phyloP scores from a whole-genome alignment of 2,888 invertebrate genomes.

The Scaptomyza polygonia region DNA sequence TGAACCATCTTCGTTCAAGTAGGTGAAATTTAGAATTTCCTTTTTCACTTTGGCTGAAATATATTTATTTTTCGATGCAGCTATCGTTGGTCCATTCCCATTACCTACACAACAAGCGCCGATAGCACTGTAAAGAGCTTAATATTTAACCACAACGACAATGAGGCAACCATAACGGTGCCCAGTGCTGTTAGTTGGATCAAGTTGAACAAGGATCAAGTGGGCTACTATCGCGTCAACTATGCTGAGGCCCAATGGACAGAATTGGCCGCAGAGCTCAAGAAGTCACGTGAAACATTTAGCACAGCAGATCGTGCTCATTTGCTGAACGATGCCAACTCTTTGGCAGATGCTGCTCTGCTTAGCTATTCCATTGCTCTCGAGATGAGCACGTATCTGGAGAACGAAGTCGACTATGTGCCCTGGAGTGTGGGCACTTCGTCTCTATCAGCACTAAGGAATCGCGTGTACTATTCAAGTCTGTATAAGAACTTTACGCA shows the following conservation, averaged over 20 bases:
- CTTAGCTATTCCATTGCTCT: slow-evolving; percentile 89
- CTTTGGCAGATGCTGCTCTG: slow-evolving; percentile 89
- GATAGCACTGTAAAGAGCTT: slow-evolving; percentile 80
- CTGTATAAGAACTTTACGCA: slow-evolving; percentile 86
- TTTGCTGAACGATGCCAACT: slow-evolving; percentile 92
- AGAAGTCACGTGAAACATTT: slow-evolving; percentile 81
- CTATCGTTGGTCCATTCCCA: slow-evolving; percentile 94
- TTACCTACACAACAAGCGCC: slow-evolving; percentile 89
- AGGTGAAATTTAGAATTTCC: slow-evolving; percentile 54
- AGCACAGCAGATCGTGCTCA: slow-evolving; percentile 90
- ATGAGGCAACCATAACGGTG: slow-evolving; percentile 84
- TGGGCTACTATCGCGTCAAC: slow-evolving; percentile 95
- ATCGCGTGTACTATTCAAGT: slow-evolving; percentile 86
- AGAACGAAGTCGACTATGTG: slow-evolving; percentile 88
- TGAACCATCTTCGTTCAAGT: slow-evolving; percentile 86
- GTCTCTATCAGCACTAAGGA: slow-evolving; percentile 85
- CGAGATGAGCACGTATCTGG: slow-evolving; percentile 89
- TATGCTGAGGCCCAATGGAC: slow-evolving; percentile 90
- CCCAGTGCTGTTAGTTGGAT: slow-evolving; percentile 87
- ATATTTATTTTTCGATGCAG: slow-evolving; percentile 83
- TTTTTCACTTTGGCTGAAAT: not conserved
- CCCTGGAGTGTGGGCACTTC: slow-evolving; percentile 90
- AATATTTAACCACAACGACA: slow-evolving; percentile 83
- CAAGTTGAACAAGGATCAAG: slow-evolving; percentile 93
- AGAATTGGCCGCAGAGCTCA: slow-evolving; percentile 81